A percentile compares a stretch with the other conserved stretches of the same genome.
These are phyloP conservation scores for Hemistola chrysoprasaria DNA, from an alignment of 2,888 invertebrate species.

Conservation along the genomic window DNA sequence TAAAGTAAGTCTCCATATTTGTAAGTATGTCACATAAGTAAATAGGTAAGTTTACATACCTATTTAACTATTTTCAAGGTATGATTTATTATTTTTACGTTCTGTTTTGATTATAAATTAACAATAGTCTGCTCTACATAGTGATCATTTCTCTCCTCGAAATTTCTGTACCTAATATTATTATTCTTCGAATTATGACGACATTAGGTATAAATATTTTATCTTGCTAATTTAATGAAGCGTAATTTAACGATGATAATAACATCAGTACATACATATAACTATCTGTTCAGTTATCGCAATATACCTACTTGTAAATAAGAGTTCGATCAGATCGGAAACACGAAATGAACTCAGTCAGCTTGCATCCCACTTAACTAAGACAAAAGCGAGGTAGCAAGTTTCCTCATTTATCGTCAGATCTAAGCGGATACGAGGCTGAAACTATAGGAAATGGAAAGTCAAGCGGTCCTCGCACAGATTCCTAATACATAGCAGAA, in stretches of 20 bases:
- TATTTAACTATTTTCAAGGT: too few relatives aligned
- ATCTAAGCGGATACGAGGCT: conserved; percentile 56
- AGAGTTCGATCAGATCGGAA: conserved; percentile 24
- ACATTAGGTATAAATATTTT: background rate
- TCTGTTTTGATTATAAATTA: too few relatives aligned
- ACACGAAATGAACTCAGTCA: conserved; percentile 42
- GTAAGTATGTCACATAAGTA: too few relatives aligned
- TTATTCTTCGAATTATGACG: too few relatives aligned
- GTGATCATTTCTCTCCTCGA: too few relatives aligned
- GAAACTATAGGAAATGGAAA: conserved; percentile 66
- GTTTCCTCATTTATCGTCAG: conserved; percentile 65
- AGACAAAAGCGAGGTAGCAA: conserved; percentile 59
- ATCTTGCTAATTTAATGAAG: conserved; percentile 16
- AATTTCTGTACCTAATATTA: too few relatives aligned
- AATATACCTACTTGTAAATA: conserved; percentile 28
- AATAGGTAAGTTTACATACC: too few relatives aligned
- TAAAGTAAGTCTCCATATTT: too few relatives aligned
- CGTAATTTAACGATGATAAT: conserved; percentile 18
- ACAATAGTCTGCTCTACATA: too few relatives aligned
- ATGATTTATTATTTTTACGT: too few relatives aligned
- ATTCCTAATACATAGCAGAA: conserved; percentile 54
- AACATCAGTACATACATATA: conserved; percentile 9
- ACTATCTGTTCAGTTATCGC: conserved; percentile 27
- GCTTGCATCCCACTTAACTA: conserved; percentile 45
- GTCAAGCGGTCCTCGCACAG: conserved; percentile 60